phyloP scores from a whole-genome alignment of 2,888 invertebrate species.

The Cistogaster globosa region DNA sequence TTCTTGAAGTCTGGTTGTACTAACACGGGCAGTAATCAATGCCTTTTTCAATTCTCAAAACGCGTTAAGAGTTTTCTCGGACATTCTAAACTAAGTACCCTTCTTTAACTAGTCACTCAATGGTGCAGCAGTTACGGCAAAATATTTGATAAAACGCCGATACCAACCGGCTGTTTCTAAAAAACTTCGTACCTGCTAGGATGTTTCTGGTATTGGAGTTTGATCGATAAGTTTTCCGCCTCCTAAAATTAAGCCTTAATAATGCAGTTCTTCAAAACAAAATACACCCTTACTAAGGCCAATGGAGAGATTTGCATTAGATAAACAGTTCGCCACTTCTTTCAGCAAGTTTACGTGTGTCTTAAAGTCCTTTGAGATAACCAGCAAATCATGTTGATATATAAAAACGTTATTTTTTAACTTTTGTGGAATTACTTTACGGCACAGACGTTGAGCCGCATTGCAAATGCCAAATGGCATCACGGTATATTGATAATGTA shows the following conservation, averaged over 20 bases:
- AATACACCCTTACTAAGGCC: background rate
- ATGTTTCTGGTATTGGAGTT: background rate
- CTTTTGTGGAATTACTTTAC: background rate
- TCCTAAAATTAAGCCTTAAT: background rate
- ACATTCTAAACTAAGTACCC: too few species aligned
- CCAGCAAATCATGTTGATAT: constrained; percentile 59
- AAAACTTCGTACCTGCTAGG: background rate
- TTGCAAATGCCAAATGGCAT: constrained; percentile 16
- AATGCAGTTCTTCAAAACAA: background rate
- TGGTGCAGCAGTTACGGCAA: too few species aligned
- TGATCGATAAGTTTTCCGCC: background rate
- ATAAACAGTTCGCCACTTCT: too few species aligned
- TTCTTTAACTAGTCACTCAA: too few species aligned
- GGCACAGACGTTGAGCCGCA: background rate
- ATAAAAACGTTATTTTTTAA: constrained; percentile 20
- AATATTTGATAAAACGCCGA: background rate
- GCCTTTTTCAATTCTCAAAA: background rate
- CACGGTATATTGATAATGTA: background rate
- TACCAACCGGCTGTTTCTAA: background rate
- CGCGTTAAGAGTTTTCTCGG: too few species aligned
- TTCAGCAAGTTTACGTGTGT: too few species aligned
- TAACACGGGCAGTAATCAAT: background rate
- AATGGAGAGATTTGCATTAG: too few species aligned
- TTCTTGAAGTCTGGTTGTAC: background rate
- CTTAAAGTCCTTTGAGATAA: background rate